Conservation (phyloP, 2,797 vertebrate species). For the Darevskia nairensis region DNA sequence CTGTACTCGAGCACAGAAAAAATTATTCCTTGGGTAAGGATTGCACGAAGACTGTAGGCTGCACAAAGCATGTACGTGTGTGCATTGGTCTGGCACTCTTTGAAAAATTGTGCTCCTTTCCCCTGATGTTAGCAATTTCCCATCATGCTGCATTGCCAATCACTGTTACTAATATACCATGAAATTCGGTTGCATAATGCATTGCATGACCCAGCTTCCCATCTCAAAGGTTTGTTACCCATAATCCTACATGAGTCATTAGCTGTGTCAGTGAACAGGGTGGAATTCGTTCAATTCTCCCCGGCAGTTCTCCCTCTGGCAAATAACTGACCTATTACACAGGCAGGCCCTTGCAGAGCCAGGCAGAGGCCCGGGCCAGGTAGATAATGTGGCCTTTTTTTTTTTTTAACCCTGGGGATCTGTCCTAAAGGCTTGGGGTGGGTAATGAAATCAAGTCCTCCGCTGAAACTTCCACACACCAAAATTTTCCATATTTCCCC, state of each 20-base stretch:
- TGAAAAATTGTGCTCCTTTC: slow-evolving; percentile 51
- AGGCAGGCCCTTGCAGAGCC: too few relatives aligned
- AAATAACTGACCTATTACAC: slow-evolving; percentile 52
- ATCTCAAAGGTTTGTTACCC: slow-evolving; percentile 65
- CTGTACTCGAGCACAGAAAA: not conserved
- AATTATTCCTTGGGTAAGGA: slow-evolving; percentile 56
- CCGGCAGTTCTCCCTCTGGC: slow-evolving; percentile 48
- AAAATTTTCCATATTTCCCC: too few relatives aligned
- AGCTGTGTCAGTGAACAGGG: slow-evolving; percentile 61
- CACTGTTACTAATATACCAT: slow-evolving; percentile 68
- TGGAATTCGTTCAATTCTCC: slow-evolving; percentile 55
- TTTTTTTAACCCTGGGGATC: too few relatives aligned
- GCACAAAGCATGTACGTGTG: not conserved
- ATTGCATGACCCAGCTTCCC: slow-evolving; percentile 59
- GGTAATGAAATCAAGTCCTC: not conserved
- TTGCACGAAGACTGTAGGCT: slow-evolving; percentile 61
- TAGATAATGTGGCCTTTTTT: too few relatives aligned
- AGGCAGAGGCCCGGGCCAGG: too few relatives aligned
- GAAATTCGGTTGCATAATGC: slow-evolving; percentile 68
- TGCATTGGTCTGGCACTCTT: slow-evolving; percentile 30
- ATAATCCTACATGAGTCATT: slow-evolving; percentile 69
- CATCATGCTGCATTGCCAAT: slow-evolving; percentile 62
- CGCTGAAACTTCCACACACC: too few relatives aligned
- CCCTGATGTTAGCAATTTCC: slow-evolving; percentile 56
- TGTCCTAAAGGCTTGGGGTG: not conserved